Base-by-base conservation (phyloP, 2,888 invertebrate species). In the Amorpha juglandis region DNA sequence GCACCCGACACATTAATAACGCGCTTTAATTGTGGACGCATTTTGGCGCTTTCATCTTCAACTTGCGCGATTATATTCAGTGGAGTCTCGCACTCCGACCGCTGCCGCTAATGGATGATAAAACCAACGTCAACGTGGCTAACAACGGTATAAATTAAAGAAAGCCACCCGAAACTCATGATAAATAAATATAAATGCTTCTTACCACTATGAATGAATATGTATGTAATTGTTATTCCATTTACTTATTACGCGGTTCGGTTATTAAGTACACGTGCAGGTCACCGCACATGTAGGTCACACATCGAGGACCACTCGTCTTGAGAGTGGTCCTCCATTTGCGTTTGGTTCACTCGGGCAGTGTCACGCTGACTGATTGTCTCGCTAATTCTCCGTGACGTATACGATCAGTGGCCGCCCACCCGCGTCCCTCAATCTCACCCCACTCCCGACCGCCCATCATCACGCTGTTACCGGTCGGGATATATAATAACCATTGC, bases 301-400 rank as follows among this genome's bases (percentile, higher is more conserved):
- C 77, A 73, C 72, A 70, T 78, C 65, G 71, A 82, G 79, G 79
- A 82, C 79, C 87, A 81, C 87, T 89, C 80, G 77, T 80, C 77
- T 84, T 75, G 74, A 86, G 87, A 80, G 82, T 78, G 77, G 83
- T 85, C 81, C 85, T 83, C 83, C 80, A 87, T 86, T 89, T 90
- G 58, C 86, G 84, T 83, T 76, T 79, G 78, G 76, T 73, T 75
- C 79, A 79, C 71, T 70, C 74, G 70, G 74, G 77, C 4, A 80
- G 78, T 82, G 85, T 84, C 85, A 80, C 80, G 74, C 81, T 85
- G 89, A 91, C 83, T 85, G 89, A 92, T 92, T 90, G 87, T 88
- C 81, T 81, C 83, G 81, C 86, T 90, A 89, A 91, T 90, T 84
- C 77, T 75, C 75, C 76, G 78, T 80, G 83, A 83, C 83, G 75